Evolutionary conservation across 2,888 invertebrate species (phyloP), one percentile per base, ranked within the genome.

Genomic region (Caenorhabditis sulstoni): DNA sequence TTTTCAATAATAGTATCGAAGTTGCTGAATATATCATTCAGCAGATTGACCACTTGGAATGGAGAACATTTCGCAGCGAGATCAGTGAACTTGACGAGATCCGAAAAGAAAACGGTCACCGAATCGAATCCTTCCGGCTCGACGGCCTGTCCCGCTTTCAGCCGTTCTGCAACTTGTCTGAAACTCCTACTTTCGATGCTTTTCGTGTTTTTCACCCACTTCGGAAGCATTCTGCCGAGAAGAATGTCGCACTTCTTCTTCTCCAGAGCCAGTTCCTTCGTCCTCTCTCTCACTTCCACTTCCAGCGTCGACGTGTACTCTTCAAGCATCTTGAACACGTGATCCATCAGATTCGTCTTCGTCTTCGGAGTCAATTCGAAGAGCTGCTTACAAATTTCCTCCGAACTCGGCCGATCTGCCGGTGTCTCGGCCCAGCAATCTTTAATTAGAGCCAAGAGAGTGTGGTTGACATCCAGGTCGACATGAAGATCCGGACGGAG

Each of bases 91-190:
- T 84, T 84, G 57, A 89, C 89, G 37, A 89, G 87, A 52, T 89
- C 88, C n/a, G 85, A 89, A 75, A 88, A 88, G 83, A 88, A 89
- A 9, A 88, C 81, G 8, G 88, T 87, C 8, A 88, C 88, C 11
- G 65, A 77, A 44, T 88, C 87, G 57, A 85, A 88, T 8, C 87
- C 82, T 77, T 88, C 88, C 18, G 88, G 88, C 59, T 86, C 85
- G 7, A 88, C 88, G 1, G 85, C 78, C 55, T 88, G 87, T n/a
- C 88, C 88, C 1, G 85, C 68, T 64, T 88, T 88, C 8, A 88
- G 79, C 14, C 85, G 81, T 39, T 88, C 88, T 2, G 87, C 88
- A 9, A 71, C 70, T 59, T 70, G 70, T 53, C 59, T 68, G 57
- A 11, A 65, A 55, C 2, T 20, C 7, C 18, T 18, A 55, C n/a